Evolutionary conservation across 1,140 invertebrate species (phyloP).

Genomic region (Augochlora pura): DNA sequence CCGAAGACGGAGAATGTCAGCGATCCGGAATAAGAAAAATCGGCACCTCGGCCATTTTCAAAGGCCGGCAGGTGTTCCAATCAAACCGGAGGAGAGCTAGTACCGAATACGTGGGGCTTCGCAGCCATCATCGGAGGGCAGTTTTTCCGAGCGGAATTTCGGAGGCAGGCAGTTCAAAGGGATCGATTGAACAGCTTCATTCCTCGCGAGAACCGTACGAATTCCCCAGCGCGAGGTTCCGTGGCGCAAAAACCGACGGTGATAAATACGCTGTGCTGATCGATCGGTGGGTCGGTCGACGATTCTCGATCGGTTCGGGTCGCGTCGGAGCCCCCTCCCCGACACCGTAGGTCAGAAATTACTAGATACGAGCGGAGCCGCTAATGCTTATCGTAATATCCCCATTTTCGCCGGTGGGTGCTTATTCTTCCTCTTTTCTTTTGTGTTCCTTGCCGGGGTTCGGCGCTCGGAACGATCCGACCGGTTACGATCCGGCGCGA

Average conservation of each 20-base stretch:
- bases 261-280: conserved; percentile 26
- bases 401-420: conserved; percentile 46
- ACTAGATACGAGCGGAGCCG: conserved; percentile 33
- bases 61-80: neutral
- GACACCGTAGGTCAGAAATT: conserved; percentile 36
- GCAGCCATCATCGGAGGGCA: neutral
- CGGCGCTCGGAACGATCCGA: conserved; percentile 12
- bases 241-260: conserved; percentile 25
- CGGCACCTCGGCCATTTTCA: no score
- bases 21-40: no score
- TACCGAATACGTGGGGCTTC: neutral
- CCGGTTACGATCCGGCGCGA: conserved; percentile 42
- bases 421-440: conserved; percentile 4
- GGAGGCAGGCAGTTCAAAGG: neutral
- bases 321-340: neutral
- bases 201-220: neutral
- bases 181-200: neutral
- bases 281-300: neutral
- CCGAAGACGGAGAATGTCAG: no score
- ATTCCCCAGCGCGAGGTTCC: conserved; percentile 14
- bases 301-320: neutral
- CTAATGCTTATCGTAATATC: conserved; percentile 59
- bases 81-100: neutral
- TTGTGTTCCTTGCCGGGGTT: neutral
- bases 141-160: neutral